These are phyloP conservation scores for Meteorus colon DNA, from an alignment of 2,888 invertebrate species.

Conservation along the genomic window DNA sequence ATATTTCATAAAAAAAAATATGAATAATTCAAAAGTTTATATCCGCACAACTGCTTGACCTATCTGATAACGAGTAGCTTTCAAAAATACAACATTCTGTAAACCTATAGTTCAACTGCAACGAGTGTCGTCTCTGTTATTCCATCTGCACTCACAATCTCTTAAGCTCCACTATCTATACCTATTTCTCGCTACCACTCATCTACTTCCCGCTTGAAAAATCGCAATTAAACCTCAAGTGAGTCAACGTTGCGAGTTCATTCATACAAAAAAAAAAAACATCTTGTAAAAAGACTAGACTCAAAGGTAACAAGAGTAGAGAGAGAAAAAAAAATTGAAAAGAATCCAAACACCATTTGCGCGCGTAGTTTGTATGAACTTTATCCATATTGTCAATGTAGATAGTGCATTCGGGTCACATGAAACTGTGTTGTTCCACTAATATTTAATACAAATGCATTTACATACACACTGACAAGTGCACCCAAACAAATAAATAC, in stretches of 20 bases:
- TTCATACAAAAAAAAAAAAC: conserved; percentile 11
- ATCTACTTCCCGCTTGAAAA: conserved; percentile 5
- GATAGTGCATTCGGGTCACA: conserved; percentile 14
- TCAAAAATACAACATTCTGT: background rate
- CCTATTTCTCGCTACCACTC: background rate
- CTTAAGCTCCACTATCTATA: conserved; percentile 1
- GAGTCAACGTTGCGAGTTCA: conserved; percentile 10
- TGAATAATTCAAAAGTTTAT: background rate
- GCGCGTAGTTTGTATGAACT: conserved; percentile 6
- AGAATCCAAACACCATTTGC: background rate
- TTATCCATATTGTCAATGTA: background rate
- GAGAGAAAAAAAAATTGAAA: background rate
- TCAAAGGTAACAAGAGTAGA: background rate
- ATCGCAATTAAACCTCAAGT: conserved; percentile 26
- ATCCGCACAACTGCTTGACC: conserved; percentile 2
- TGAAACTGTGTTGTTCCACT: conserved; percentile 3
- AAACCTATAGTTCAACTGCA: background rate
- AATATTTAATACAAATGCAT: background rate
- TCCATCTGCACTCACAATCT: conserved; percentile 12
- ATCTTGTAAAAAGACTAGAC: too few relatives aligned
- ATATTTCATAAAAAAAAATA: background rate
- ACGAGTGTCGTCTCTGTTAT: background rate
- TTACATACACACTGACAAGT: background rate
- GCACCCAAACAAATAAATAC: background rate
- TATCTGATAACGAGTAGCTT: background rate